Evolutionary conservation across 2,888 invertebrate genomes (phyloP).

Genomic region (Drosophila austrosaltans): DNA sequence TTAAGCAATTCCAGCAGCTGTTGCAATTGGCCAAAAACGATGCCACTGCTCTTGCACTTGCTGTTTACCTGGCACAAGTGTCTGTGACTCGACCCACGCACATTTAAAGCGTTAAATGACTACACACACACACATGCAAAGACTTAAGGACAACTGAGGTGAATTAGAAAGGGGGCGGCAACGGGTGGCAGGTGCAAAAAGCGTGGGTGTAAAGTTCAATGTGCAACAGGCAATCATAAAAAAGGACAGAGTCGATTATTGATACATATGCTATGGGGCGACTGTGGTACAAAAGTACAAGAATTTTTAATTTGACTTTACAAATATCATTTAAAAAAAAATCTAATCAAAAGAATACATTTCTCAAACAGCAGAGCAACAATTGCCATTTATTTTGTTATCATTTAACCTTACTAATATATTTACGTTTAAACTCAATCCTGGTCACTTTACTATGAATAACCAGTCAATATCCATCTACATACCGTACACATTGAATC

Average conservation of each 20-base stretch:
- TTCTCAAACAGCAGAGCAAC: no score
- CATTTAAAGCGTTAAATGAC: slow-evolving; percentile 24
- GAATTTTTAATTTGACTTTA: not conserved
- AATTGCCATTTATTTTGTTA: no score
- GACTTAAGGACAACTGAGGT: not conserved
- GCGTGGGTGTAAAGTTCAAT: slow-evolving; percentile 54
- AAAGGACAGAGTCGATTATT: not conserved
- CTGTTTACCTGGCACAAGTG: slow-evolving; percentile 72
- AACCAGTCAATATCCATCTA: not conserved
- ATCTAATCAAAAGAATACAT: no score
- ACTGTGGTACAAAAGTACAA: not conserved
- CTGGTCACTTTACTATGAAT: no score
- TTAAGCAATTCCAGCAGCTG: slow-evolving; percentile 33
- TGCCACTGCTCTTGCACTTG: slow-evolving; percentile 26
- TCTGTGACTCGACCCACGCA: slow-evolving; percentile 67
- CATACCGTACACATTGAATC: not conserved
- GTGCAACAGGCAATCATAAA: slow-evolving; percentile 68
- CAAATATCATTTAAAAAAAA: no score
- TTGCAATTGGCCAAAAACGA: slow-evolving; percentile 16
- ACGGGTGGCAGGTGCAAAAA: slow-evolving; percentile 30
- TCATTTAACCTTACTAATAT: not conserved
- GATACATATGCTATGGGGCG: not conserved
- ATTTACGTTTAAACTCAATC: no score
- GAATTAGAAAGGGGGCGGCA: slow-evolving; percentile 12
- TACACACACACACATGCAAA: slow-evolving; percentile 10